Evolutionary conservation across 2,113 vertebrate species (phyloP).

Genomic region (Falco punctatus): DNA sequence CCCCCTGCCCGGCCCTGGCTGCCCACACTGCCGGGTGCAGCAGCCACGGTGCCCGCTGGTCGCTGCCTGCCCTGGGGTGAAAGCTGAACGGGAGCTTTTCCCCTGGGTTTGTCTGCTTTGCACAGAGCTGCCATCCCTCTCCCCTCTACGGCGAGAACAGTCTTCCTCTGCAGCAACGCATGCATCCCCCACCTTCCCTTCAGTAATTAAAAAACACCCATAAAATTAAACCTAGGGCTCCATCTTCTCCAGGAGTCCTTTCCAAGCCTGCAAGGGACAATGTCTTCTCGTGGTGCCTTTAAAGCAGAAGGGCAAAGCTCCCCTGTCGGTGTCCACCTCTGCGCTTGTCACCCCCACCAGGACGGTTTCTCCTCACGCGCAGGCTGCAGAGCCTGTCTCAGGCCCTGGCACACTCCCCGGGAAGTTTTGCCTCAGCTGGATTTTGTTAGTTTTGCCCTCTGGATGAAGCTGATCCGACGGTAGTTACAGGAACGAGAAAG

Average conservation of each 20-base stretch:
- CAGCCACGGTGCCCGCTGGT: neutral
- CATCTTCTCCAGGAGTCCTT: neutral
- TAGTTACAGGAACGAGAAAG: neutral
- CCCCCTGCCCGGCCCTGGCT: neutral
- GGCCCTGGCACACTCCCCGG: neutral
- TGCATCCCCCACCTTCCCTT: neutral
- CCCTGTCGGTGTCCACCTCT: neutral
- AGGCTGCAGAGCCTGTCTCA: neutral
- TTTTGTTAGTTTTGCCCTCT: constrained; percentile 20
- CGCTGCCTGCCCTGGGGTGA: neutral
- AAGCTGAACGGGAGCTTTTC: neutral
- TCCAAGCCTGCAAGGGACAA: neutral
- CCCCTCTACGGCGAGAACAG: fast-evolving
- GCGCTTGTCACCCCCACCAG: fast-evolving
- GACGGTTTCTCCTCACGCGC: neutral
- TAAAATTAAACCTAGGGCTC: neutral
- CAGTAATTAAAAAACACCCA: neutral
- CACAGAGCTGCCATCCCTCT: neutral
- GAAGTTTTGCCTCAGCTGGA: neutral
- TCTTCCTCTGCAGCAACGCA: neutral
- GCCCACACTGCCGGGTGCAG: neutral
- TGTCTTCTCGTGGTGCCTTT: fast-evolving
- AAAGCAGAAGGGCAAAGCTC: neutral
- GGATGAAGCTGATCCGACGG: neutral
- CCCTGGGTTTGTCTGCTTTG: neutral